Evolutionary conservation across 1,140 invertebrate species (phyloP).

Genomic region (Platyura marginata): DNA sequence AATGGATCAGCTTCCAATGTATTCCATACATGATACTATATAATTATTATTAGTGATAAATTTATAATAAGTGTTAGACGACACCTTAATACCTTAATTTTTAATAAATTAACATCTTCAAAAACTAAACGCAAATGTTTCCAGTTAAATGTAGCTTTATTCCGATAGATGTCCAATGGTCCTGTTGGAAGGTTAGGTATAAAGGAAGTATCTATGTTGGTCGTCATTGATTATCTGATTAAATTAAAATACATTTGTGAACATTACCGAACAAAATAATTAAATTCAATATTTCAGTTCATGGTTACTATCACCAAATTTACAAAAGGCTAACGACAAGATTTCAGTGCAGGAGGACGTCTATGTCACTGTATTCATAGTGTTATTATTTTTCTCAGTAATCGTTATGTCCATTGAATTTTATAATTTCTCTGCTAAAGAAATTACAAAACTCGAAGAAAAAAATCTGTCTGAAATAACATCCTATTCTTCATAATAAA

Average conservation of each 20-base stretch:
- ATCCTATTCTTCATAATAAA: no score
- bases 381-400: no score
- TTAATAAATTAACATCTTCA: constrained; percentile 48
- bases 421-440: no score
- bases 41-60: constrained; percentile 9
- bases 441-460: no score
- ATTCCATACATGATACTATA: constrained; percentile 64
- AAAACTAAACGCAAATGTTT: constrained; percentile 52
- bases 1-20: constrained; percentile 62
- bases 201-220: constrained; percentile 20
- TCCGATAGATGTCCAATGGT: constrained; percentile 52
- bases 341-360: no score
- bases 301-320: no score
- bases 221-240: not conserved
- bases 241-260: not conserved
- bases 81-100: constrained; percentile 40
- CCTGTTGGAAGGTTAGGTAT: constrained; percentile 40
- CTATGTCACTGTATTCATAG: no score
- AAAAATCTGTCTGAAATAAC: no score
- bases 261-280: no score
- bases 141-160: constrained; percentile 58
- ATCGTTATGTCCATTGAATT: no score
- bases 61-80: constrained; percentile 2
- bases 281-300: no score
- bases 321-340: no score